Base-by-base conservation (phyloP, 1,140 invertebrate species). In the Ceratina australensis region DNA sequence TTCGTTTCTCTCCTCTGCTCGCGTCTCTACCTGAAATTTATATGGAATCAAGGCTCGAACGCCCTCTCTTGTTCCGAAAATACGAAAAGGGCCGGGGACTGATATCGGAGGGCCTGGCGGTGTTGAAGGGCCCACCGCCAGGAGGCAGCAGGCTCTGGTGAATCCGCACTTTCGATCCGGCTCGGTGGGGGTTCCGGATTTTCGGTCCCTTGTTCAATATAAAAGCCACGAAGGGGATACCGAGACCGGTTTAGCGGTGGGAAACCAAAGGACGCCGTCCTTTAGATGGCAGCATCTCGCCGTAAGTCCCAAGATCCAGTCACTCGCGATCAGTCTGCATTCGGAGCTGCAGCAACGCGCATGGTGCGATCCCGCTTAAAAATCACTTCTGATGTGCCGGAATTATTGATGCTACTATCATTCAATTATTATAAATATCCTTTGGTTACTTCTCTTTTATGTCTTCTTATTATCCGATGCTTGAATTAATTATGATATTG, bases 61-160 rank as follows among this genome's bases (percentile, higher is more conserved):
- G 47, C 52, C 22, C n/a, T 66, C 78, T 64, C 20, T 83, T 77
- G 71, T 57, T 74, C n/a, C 22, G 18, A 13, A 24, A 59, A 12
- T 1, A 56, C 15, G 81, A 52, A 73, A 72, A 74, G 65, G 26
- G 67, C 59, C 33, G 8, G 33, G 10, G 33, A 10, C 33, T 52
- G 56, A 20, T 50, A 47, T 22, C 12, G 10, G 72, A 81, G 81
- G 81, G 54, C 65, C 79, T 26, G 0, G 54, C 15, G 2, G 63
- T 72, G 86, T 88, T 88, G 75, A n/a, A 13, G 26, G 22, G 78
- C 80, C 61, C 42, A 65, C 72, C 86, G 79, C 24, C 66, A 90
- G 91, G 73, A 79, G 90, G 91, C 91, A 92, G 89, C 89, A 92
- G 83, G 42, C 69, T 84, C 65, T 80, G 81, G 86, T 67, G 28